A percentile compares a stretch with the other conserved stretches of the same genome.
Conservation (phyloP, 2,888 invertebrate genomes). For the Agriopis marginaria region DNA sequence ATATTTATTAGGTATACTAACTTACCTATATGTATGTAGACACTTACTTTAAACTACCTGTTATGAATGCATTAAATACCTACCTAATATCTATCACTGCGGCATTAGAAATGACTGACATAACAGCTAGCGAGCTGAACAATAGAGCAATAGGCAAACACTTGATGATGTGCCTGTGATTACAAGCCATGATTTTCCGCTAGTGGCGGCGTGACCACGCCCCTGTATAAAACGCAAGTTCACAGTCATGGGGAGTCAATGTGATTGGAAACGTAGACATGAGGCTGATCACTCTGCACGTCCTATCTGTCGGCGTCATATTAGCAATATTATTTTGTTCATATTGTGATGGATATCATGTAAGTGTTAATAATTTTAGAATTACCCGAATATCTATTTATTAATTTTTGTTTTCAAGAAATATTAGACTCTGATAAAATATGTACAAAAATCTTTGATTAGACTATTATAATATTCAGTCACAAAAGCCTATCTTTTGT, state of each 20-base stretch:
- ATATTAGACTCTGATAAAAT: too few species aligned
- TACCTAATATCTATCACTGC: constrained; percentile 8
- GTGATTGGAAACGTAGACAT: constrained; percentile 64
- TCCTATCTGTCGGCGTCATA: constrained; percentile 55
- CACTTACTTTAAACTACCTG: neutral
- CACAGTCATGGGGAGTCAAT: constrained; percentile 77
- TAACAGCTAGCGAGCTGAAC: constrained; percentile 15
- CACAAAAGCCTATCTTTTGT: too few species aligned
- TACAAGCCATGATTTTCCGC: constrained; percentile 70
- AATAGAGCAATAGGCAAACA: constrained; percentile 42
- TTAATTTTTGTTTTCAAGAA: too few species aligned
- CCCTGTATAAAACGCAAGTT: constrained; percentile 82
- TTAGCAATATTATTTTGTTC: constrained; percentile 57
- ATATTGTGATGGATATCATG: constrained; percentile 62
- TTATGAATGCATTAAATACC: neutral
- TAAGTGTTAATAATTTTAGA: constrained; percentile 50
- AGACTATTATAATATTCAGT: too few species aligned
- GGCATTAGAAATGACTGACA: constrained; percentile 13
- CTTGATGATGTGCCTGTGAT: constrained; percentile 61
- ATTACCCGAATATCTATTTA: too few species aligned
- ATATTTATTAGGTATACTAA: too few species aligned
- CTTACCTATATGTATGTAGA: too few species aligned
- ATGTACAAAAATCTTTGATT: too few species aligned
- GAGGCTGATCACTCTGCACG: constrained; percentile 58
- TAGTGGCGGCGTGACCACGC: constrained; percentile 73